Base-by-base conservation (phyloP, 2,888 invertebrate genomes). In the Pandemis heparana region DNA sequence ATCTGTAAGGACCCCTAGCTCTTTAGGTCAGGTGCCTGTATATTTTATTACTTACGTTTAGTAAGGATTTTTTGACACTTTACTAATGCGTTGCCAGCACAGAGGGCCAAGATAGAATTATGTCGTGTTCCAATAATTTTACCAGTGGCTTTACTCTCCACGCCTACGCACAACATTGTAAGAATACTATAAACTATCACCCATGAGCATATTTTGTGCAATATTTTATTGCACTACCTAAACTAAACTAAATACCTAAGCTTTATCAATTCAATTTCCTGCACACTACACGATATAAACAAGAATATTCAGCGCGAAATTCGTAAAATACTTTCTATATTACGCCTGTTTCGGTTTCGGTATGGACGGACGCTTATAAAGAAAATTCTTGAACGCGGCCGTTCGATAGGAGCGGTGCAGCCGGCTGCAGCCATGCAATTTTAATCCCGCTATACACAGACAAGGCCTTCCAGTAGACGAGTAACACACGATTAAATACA, bases 391-490 rank as follows among this genome's bases (percentile, higher is more conserved):
- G 70, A 75, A 63, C 56, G 62, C 66, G 23, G 63, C 74, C 79
- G 78, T 79, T 77, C 74, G 76, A 71, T 79, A 78, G 80, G 75
- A 75, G 82, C 79, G 77, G 78, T 76, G 79, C 53, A 38, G 56
- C 61, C 81, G 82, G 83, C 82, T 85, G 84, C 82, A 81, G 74
- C 80, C 78, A 75, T 83, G 85, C 85, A 85, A 86, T 86, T 86
- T 87, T 85, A 85, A 86, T 86, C 83, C 82, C 79, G 80, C 80
- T 85, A 82, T 86, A 86, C 80, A 81, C 75, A 16, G 18, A 53
- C 53, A 53, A 53, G 53, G 59, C n/a, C 46, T 78, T 74, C 78
- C 75, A 74, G 76, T 71, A 71, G 66, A 68, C 65, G 64, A n/a
- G 43, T 23, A 65, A 69, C 75, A 75, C 77, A 75, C 74, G 62